phyloP scores from a whole-genome alignment of 2,113 vertebrate species.

The Oreochromis spilurus region DNA sequence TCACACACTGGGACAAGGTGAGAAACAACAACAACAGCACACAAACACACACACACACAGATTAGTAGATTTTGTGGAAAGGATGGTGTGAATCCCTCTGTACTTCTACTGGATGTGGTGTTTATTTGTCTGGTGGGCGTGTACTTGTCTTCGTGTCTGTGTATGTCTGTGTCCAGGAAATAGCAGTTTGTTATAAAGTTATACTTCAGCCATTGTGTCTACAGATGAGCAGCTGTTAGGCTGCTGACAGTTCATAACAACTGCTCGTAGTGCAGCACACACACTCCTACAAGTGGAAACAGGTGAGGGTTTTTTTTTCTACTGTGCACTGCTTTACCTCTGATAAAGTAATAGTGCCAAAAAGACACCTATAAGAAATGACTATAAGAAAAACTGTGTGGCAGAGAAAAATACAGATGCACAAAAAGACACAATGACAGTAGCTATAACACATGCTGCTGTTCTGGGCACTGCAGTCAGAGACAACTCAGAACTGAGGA shows the following conservation, averaged over 20 bases:
- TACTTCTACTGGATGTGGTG: background rate
- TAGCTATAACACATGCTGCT: background rate
- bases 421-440: background rate
- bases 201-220: constrained; percentile 4
- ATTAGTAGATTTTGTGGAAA: background rate
- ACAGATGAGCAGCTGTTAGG: constrained; percentile 4
- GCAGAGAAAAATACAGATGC: background rate
- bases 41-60: background rate
- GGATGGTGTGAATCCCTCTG: background rate
- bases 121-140: background rate
- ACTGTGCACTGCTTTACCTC: background rate
- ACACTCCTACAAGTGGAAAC: constrained; percentile 46
- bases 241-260: background rate
- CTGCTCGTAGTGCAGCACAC: background rate
- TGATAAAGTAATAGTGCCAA: background rate
- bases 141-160: background rate
- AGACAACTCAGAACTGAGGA: background rate
- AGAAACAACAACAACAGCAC: constrained; percentile 17
- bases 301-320: background rate
- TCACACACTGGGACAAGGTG: constrained; percentile 50
- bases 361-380: background rate
- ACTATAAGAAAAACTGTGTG: background rate
- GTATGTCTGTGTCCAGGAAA: background rate
- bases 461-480: background rate
- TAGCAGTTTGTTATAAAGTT: background rate